Evolutionary conservation across 2,888 invertebrate species (phyloP).

Genomic region (Macrosiphum euphorbiae): DNA sequence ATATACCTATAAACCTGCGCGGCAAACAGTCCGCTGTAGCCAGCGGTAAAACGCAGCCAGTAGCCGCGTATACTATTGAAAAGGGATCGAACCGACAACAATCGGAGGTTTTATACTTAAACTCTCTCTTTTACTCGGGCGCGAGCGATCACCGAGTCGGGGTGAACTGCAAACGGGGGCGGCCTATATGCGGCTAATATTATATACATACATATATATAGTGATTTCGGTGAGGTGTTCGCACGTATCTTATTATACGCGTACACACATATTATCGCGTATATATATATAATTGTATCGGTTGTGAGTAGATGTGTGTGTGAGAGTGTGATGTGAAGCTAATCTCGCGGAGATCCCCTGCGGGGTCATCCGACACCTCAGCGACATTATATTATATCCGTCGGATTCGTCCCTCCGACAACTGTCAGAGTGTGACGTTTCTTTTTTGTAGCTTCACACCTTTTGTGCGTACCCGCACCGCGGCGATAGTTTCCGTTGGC

Average conservation of each 20-base stretch:
- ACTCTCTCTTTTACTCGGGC: constrained; percentile 35
- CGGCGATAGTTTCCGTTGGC: constrained; percentile 53
- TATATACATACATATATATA: background rate
- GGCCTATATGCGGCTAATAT: constrained; percentile 6
- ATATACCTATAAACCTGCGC: background rate
- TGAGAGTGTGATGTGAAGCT: constrained; percentile 41
- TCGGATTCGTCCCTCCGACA: constrained; percentile 64
- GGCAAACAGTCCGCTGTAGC: background rate
- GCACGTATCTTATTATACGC: constrained; percentile 46
- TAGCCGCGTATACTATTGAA: background rate
- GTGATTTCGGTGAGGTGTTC: constrained; percentile 4
- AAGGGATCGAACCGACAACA: constrained; percentile 48
- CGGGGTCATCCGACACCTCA: constrained; percentile 63
- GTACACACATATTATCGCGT: background rate
- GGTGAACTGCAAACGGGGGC: constrained; percentile 1
- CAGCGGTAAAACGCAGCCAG: background rate
- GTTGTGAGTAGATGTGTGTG: background rate
- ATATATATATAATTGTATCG: background rate
- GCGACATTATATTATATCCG: constrained; percentile 57
- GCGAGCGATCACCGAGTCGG: background rate
- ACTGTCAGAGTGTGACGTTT: constrained; percentile 61
- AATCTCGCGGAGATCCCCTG: constrained; percentile 63
- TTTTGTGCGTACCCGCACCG: constrained; percentile 30
- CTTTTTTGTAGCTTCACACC: constrained; percentile 37
- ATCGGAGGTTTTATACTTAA: constrained; percentile 44